Base-by-base conservation (phyloP, 2,113 vertebrate species). In the Neodon shergylaensis region DNA sequence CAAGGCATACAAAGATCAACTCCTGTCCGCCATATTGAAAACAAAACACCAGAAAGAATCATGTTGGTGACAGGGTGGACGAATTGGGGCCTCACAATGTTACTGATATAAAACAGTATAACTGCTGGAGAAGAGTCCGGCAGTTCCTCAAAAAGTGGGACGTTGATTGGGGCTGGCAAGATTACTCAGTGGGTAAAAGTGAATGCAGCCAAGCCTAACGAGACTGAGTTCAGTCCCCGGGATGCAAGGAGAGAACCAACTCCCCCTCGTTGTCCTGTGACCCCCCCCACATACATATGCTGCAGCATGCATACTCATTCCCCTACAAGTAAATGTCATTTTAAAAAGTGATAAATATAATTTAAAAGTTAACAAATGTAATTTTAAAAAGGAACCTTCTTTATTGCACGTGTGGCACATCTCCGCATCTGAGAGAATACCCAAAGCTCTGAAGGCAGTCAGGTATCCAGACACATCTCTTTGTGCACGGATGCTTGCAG, bases 81-180 rank as follows among this genome's bases (percentile, higher is more conserved):
- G 26, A 22, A 22, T 7, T 16, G 77, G n/a, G 63, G 31, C 36
- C 52, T 94, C 33, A 0, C n/a, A 33, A 1, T 88, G 7, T 49
- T 5, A 12, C 5, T 72, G 70, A 36, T 63, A 14, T 68, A 42
- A 88, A 49, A 63, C 12, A 33, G 39, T 39, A 8, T 31, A 61
- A 33, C 22, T 39, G 1, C n/a, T 33, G 52, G 24, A 49, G 22
- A 47, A 39, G 7, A 74, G 8, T 39, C 70, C 14, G 8, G 65
- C 6, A 8, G 79, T 0, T 73, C 52, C 12, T 24, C 2, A 47
- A 10, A 31, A 49, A 79, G 52, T 26, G 17, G 10, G 44, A 28
- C 1, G 2, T 1, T 39, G 1, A 2, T 2, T 39, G 0, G 6
- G 7, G 33, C 33, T 24, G 19, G 49, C 22, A 26, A 61, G 52